Conservation (phyloP, 2,797 vertebrate genomes). For the Lindbergichthys nudifrons region DNA sequence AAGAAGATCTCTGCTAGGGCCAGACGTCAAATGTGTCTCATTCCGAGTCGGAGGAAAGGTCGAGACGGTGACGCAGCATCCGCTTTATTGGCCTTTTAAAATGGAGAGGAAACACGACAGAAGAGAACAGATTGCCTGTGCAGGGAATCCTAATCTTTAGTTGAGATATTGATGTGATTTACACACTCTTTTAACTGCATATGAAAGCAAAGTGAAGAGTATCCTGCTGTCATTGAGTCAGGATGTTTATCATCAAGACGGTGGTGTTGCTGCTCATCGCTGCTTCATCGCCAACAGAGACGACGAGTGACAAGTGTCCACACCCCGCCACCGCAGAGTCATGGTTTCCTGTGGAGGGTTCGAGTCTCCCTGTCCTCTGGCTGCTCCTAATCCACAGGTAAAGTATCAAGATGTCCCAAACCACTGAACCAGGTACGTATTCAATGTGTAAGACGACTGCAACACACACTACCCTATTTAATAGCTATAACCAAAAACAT, state of each 20-base stretch:
- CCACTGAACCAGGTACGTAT: constrained; percentile 60
- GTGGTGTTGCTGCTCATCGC: background rate
- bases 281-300: constrained; percentile 26
- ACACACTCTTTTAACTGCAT: constrained; percentile 46
- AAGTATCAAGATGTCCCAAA: constrained; percentile 49
- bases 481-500: background rate
- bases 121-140: constrained; percentile 35
- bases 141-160: constrained; percentile 47
- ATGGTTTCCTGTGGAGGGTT: constrained; percentile 35
- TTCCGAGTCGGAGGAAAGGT: constrained; percentile 41
- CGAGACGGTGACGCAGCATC: constrained; percentile 31
- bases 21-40: constrained; percentile 48
- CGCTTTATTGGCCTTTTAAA: constrained; percentile 56
- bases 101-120: constrained; percentile 78
- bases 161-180: constrained; percentile 50
- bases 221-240: constrained; percentile 33
- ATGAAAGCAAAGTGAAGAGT: constrained; percentile 49
- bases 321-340: background rate
- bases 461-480: background rate
- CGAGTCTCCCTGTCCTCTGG: background rate
- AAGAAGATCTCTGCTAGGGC: constrained; percentile 62
- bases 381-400: constrained; percentile 58
- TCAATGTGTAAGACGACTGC: background rate
- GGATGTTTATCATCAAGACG: constrained; percentile 42
- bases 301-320: constrained; percentile 19